Evolutionary conservation across 2,888 invertebrate genomes (phyloP).

Genomic region (Cyaniris semiargus): DNA sequence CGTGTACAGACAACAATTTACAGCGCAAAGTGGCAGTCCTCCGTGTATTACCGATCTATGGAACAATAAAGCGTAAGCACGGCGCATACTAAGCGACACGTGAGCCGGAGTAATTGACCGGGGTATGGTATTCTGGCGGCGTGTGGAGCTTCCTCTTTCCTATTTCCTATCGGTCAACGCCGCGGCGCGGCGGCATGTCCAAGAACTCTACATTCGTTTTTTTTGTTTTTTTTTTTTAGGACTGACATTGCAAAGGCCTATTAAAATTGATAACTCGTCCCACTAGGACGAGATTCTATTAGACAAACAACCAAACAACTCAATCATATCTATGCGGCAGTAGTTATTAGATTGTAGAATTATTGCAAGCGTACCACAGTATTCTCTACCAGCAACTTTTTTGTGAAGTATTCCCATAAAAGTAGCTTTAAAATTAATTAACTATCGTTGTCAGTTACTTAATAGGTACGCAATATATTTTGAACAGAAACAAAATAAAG

Average conservation of each 20-base stretch:
- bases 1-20: constrained; percentile 79
- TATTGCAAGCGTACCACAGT: no score
- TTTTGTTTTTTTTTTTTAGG: background rate
- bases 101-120: constrained; percentile 78
- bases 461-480: background rate
- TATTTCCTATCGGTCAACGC: constrained; percentile 79
- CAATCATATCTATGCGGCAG: no score
- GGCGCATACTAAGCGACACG: constrained; percentile 71
- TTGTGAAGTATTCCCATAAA: no score
- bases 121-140: constrained; percentile 76
- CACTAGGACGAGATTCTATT: no score
- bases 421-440: background rate
- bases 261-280: no score
- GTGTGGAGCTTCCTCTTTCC: constrained; percentile 78
- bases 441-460: background rate
- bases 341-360: no score
- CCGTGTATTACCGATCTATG: constrained; percentile 79
- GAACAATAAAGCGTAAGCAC: constrained; percentile 76
- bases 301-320: no score
- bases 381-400: no score
- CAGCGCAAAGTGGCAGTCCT: constrained; percentile 78
- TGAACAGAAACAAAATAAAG: background rate
- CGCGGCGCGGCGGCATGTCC: constrained; percentile 61
- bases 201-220: background rate
- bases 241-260: background rate